Percentiles rank a stretch among this genome's conserved stretches.
phyloP scores from a whole-genome alignment of 2,113 vertebrate species.

The Paradoxurus hermaphroditus region DNA sequence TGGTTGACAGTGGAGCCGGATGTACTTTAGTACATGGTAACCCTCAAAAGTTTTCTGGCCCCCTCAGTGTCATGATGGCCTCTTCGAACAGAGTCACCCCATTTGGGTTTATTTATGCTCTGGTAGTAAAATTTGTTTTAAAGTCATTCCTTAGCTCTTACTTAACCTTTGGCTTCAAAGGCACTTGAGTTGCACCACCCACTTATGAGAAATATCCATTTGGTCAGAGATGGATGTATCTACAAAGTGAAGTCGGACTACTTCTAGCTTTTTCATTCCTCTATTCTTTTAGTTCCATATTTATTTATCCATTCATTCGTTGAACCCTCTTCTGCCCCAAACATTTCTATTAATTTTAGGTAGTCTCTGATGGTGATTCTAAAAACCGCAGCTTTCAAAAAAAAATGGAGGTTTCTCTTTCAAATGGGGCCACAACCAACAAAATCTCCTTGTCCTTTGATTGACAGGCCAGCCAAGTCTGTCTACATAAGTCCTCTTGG shows the following conservation, averaged over 20 bases:
- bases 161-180: slow-evolving; percentile 33
- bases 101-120: neutral
- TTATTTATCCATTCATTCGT: neutral
- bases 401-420: neutral
- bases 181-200: neutral
- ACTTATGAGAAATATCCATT: neutral
- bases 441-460: neutral
- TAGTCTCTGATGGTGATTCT: neutral
- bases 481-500: neutral
- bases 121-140: neutral
- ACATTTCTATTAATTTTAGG: neutral
- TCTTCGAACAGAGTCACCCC: neutral
- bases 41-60: neutral
- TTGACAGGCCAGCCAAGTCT: neutral
- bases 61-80: neutral
- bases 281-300: neutral
- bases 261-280: neutral
- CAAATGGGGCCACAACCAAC: neutral
- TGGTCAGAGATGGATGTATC: neutral
- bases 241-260: neutral
- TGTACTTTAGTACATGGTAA: rapidly evolving
- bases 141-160: neutral
- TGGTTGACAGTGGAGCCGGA: neutral
- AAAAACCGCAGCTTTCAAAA: neutral
- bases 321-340: neutral